phyloP scores from a whole-genome alignment of 2,113 vertebrate genomes.

The Ophiodon elongatus region DNA sequence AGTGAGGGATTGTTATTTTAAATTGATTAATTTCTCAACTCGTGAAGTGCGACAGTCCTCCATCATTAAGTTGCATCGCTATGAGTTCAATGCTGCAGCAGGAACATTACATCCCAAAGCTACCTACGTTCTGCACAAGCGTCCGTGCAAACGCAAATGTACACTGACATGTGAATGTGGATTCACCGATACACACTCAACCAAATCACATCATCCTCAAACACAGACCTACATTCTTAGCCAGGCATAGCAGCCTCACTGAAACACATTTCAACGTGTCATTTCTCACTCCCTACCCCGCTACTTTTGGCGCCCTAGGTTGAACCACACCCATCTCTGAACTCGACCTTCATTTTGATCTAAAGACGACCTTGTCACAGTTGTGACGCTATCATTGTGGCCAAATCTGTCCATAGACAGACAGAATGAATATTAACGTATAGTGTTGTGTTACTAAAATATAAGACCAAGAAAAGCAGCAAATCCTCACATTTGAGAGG shows the following conservation, averaged over 20 bases:
- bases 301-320: neutral
- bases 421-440: too few relatives aligned
- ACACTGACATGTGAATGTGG: neutral
- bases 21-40: conserved; percentile 16
- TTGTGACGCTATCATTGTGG: too few relatives aligned
- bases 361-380: too few relatives aligned
- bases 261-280: neutral
- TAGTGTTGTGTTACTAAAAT: neutral
- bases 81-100: conserved; percentile 21
- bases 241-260: neutral
- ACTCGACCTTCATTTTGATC: neutral
- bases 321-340: neutral
- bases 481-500: neutral
- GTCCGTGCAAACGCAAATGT: conserved; percentile 9
- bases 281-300: too few relatives aligned
- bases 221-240: conserved; percentile 28
- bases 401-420: too few relatives aligned
- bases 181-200: conserved; percentile 1
- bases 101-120: conserved; percentile 24
- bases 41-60: neutral
- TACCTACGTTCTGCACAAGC: conserved; percentile 8
- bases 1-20: neutral
- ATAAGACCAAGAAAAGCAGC: neutral
- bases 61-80: conserved; percentile 26
- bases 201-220: neutral